Evolutionary conservation across 2,888 invertebrate species (phyloP).

Genomic region (Volucella zonaria): DNA sequence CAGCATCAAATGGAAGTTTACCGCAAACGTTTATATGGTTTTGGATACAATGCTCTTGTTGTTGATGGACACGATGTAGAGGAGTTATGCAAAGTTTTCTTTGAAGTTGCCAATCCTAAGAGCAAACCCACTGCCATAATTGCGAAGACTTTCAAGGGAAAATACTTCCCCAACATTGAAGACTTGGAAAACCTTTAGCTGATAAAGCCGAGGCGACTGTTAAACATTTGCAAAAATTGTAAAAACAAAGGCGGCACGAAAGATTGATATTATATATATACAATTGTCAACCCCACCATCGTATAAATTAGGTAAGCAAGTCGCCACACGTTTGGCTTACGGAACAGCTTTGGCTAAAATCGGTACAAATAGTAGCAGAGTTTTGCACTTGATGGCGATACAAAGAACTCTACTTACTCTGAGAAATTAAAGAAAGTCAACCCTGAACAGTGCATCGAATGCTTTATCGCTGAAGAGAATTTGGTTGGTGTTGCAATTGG

Average conservation of each 20-base stretch:
- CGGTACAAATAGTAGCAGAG: slow-evolving; percentile 88
- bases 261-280: slow-evolving; percentile 88
- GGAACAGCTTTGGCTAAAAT: slow-evolving; percentile 97
- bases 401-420: slow-evolving; percentile 99
- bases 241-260: slow-evolving; percentile 87
- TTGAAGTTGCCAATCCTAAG: slow-evolving; percentile 88
- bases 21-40: slow-evolving; percentile 92
- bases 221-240: slow-evolving; percentile 86
- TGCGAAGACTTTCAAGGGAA: slow-evolving; percentile 98
- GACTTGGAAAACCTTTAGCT: slow-evolving; percentile 95
- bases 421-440: slow-evolving; percentile 92
- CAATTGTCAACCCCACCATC: slow-evolving; percentile 90
- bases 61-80: slow-evolving; percentile 98
- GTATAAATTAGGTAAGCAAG: slow-evolving; percentile 89
- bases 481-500: slow-evolving; percentile 98
- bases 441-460: slow-evolving; percentile 93
- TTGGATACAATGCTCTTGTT: slow-evolving; percentile 94
- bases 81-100: slow-evolving; percentile 94
- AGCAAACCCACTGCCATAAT: slow-evolving; percentile 96
- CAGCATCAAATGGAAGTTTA: slow-evolving; percentile 94
- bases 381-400: slow-evolving; percentile 98
- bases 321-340: slow-evolving; percentile 97
- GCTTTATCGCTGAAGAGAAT: slow-evolving; percentile 99
- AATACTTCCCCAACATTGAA: slow-evolving; percentile 94
- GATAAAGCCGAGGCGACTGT: slow-evolving; percentile 89